Evolutionary conservation across 2,797 vertebrate genomes (phyloP).

Genomic region (Chrysocyon brachyurus): DNA sequence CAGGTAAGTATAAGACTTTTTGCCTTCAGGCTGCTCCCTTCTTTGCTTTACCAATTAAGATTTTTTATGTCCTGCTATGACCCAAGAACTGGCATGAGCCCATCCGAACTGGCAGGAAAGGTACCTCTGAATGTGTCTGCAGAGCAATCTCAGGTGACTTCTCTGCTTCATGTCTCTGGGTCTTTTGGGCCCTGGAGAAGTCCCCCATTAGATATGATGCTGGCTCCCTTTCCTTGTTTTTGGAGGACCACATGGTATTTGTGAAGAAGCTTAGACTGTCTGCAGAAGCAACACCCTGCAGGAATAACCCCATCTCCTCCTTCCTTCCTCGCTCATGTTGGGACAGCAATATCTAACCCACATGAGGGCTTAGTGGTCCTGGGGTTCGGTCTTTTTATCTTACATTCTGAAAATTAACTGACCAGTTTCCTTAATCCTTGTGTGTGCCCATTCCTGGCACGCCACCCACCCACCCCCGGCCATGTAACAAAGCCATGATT

Average conservation of each 20-base stretch:
- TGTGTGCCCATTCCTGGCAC: not conserved
- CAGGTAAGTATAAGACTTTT: constrained; percentile 91
- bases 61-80: not conserved
- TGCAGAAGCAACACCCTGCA: not conserved
- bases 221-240: not conserved
- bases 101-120: not conserved
- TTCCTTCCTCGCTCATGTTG: not conserved
- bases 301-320: not conserved
- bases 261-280: not conserved
- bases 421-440: not conserved
- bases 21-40: not conserved
- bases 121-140: too few relatives aligned
- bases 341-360: not conserved
- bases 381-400: not conserved
- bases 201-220: not conserved
- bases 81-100: not conserved
- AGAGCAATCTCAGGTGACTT: not conserved
- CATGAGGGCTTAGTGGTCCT: not conserved
- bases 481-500: constrained; percentile 34
- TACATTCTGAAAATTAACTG: too few relatives aligned
- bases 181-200: not conserved
- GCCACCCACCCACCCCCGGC: not conserved
- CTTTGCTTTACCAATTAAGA: constrained; percentile 17
- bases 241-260: not conserved
- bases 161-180: not conserved